Conservation (phyloP, 2,888 invertebrate genomes). For the Plebejus argus region DNA sequence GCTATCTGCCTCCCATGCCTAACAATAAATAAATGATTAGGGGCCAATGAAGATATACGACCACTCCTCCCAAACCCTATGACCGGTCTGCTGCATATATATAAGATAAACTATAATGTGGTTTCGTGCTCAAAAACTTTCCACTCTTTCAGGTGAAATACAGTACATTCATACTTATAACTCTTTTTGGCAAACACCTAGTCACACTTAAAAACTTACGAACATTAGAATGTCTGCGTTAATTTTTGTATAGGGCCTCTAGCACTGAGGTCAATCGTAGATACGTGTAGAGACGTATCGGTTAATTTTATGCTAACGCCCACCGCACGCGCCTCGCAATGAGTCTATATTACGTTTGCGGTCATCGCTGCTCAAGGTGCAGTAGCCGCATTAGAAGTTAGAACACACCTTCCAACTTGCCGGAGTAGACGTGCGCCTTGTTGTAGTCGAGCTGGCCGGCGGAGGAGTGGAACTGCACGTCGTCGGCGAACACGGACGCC, state of each 20-base stretch:
- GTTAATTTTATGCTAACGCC: too few species aligned
- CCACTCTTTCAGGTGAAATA: neutral
- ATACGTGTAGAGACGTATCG: too few species aligned
- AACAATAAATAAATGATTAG: conserved; percentile 17
- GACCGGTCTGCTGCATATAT: neutral
- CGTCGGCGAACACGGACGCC: conserved; percentile 86
- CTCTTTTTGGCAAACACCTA: too few species aligned
- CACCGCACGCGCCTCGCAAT: too few species aligned
- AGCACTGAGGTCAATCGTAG: too few species aligned
- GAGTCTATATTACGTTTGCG: too few species aligned
- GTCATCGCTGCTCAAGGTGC: too few species aligned
- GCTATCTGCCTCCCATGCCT: conserved; percentile 13
- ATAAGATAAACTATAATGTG: conserved; percentile 1
- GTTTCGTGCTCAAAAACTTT: neutral
- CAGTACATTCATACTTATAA: neutral
- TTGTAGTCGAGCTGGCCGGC: conserved; percentile 86
- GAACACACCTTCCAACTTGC: conserved; percentile 87
- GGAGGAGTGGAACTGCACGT: conserved; percentile 88
- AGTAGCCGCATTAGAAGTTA: neutral
- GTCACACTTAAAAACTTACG: too few species aligned
- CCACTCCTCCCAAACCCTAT: neutral
- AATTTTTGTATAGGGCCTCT: too few species aligned
- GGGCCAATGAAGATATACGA: conserved; percentile 26
- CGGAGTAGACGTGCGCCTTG: conserved; percentile 87
- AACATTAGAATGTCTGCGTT: too few species aligned